Conservation (phyloP, 2,113 vertebrate species). For the Oryzias celebensis region DNA sequence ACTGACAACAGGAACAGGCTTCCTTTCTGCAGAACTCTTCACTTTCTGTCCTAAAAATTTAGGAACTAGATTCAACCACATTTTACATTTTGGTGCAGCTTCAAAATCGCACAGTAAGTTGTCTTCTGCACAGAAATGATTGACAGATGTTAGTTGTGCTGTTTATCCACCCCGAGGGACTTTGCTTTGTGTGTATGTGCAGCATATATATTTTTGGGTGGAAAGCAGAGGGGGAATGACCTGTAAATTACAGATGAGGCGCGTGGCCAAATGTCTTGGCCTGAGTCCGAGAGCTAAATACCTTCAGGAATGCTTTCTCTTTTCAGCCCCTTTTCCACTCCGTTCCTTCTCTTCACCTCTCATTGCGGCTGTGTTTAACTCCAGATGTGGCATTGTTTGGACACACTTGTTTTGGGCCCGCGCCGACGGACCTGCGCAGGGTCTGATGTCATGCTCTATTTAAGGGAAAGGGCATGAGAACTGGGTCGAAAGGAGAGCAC, state of each 20-base stretch:
- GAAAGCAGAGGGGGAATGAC: slow-evolving; percentile 52
- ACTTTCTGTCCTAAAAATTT: slow-evolving; percentile 34
- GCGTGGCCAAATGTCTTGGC: slow-evolving; percentile 68
- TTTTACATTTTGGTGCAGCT: slow-evolving; percentile 4
- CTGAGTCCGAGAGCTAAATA: slow-evolving; percentile 62
- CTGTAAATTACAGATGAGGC: slow-evolving; percentile 67
- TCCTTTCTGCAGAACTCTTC: slow-evolving; percentile 46
- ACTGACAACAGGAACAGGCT: slow-evolving; percentile 69
- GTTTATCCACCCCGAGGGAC: neutral
- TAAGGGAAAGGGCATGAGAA: slow-evolving; percentile 71
- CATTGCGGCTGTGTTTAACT: slow-evolving; percentile 40
- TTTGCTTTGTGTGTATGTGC: neutral
- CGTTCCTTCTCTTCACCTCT: slow-evolving; percentile 67
- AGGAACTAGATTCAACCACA: slow-evolving; percentile 17
- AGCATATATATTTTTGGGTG: neutral
- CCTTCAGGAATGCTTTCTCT: slow-evolving; percentile 64
- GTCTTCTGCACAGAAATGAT: neutral
- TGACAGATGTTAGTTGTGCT: neutral
- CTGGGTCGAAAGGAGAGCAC: slow-evolving; percentile 51
- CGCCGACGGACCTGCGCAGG: slow-evolving; percentile 57
- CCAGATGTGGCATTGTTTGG: slow-evolving; percentile 79
- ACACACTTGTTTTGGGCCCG: slow-evolving; percentile 69
- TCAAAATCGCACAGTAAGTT: slow-evolving; percentile 7
- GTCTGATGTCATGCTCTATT: slow-evolving; percentile 78
- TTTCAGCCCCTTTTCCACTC: slow-evolving; percentile 61